Conservation (phyloP, 2,888 invertebrate genomes). For the Caradrina clavipalpis region DNA sequence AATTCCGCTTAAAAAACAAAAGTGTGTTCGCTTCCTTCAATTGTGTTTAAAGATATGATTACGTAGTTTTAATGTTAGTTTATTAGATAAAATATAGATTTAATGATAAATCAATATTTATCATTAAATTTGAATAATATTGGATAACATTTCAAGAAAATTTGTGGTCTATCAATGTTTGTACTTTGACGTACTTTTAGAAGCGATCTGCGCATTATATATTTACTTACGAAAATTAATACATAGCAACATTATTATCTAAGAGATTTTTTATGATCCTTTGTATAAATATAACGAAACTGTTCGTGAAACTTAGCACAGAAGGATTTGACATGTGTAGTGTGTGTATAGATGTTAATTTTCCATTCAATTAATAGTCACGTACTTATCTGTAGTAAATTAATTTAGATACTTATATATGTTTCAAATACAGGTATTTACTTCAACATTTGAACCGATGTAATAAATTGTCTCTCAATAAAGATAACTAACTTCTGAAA, state of each 20-base stretch:
- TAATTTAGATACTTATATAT: constrained; percentile 57
- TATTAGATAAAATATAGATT: constrained; percentile 40
- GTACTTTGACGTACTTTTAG: constrained; percentile 50
- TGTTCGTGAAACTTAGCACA: constrained; percentile 74
- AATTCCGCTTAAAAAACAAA: constrained; percentile 13
- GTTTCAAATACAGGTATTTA: constrained; percentile 65
- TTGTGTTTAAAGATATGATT: constrained; percentile 37
- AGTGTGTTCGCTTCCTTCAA: constrained; percentile 33
- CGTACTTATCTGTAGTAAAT: constrained; percentile 53
- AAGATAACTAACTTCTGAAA: constrained; percentile 62
- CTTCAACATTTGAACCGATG: constrained; percentile 64
- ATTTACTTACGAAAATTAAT: constrained; percentile 40
- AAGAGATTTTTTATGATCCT: constrained; percentile 65
- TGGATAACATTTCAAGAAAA: constrained; percentile 33
- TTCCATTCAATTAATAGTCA: constrained; percentile 59
- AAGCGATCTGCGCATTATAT: constrained; percentile 30
- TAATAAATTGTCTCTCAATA: constrained; percentile 67
- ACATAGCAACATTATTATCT: constrained; percentile 48
- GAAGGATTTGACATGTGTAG: constrained; percentile 83
- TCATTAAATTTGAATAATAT: constrained; percentile 41
- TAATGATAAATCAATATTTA: constrained; percentile 43
- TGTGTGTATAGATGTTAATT: constrained; percentile 67
- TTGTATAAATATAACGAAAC: constrained; percentile 57
- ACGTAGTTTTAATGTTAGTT: constrained; percentile 54
- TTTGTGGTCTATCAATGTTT: constrained; percentile 58